Base-by-base conservation (phyloP, 2,888 invertebrate genomes). In the Lutraria lutraria region DNA sequence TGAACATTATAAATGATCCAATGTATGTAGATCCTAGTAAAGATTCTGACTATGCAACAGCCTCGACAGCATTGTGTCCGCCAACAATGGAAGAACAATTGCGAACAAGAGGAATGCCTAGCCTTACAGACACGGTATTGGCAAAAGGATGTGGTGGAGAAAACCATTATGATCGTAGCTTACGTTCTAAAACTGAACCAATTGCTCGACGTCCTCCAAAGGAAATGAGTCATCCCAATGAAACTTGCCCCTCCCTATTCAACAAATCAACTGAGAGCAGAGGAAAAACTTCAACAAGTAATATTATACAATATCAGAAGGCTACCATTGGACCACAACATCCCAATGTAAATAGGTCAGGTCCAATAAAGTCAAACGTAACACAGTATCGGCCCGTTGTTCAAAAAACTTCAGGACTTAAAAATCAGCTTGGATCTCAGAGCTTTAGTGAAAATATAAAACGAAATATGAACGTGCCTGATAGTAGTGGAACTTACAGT, bases 41-140 rank as follows among this genome's bases (percentile, higher is more conserved):
- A 53, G 87, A 87, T 82, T 87, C 87, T 1, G 87, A 82, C 31
- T 87, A 87, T 81, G 87, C n/a, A 15, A 68, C 63, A 43, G 83
- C 21, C n/a, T 82, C 87, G 21, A 81, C 52, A 52, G 79, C 79
- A 34, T 60, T 76, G 29, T 87, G 15, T 82, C 87, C 87, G 12
- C 87, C 87, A 53, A 87, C 53, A 16, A n/a, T 87, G 19, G 68
- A 63, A 2, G 79, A 56, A 0, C 0, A 10, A 3, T 25, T 81
- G 72, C n/a, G 81, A 68, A 25, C n/a, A 13, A 56, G 86, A 19
- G 82, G 82, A 34, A 31, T 60, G 15, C 53, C n/a, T 25, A 81
- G 52, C 12, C 53, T 34, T 52, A 87, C 87, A 16, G 87, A 87
- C 29, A 82, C 87, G 31, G 76, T 88, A 34, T n/a, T 81, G 16